Conservation (phyloP, 2,888 invertebrate genomes). For the Acrobasis consociella region DNA sequence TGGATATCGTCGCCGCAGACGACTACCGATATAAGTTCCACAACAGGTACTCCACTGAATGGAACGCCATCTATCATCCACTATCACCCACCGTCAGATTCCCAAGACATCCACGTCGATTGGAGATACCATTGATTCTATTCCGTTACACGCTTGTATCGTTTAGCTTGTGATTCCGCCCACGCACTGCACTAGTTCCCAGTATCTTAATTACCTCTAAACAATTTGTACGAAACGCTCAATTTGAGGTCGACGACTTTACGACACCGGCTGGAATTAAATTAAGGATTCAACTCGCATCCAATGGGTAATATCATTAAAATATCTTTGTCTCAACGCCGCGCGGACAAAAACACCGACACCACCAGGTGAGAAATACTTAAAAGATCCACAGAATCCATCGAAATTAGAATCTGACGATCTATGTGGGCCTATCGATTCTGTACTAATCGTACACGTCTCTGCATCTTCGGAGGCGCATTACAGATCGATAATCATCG, state of each 20-base stretch:
- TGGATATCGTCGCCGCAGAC: slow-evolving; percentile 99
- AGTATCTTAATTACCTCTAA: slow-evolving; percentile 72
- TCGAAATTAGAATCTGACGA: slow-evolving; percentile 49
- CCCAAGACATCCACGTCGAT: slow-evolving; percentile 64
- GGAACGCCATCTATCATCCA: slow-evolving; percentile 19
- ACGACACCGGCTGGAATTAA: slow-evolving; percentile 62
- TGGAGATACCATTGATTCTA: slow-evolving; percentile 63
- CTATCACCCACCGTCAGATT: slow-evolving; percentile 38
- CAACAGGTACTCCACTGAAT: slow-evolving; percentile 86
- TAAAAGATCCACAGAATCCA: slow-evolving; percentile 51
- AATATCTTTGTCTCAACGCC: slow-evolving; percentile 80
- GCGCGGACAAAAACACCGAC: slow-evolving; percentile 71
- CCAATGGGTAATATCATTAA: slow-evolving; percentile 80
- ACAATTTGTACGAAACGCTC: slow-evolving; percentile 76
- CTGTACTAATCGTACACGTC: slow-evolving; percentile 38
- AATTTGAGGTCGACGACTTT: slow-evolving; percentile 79
- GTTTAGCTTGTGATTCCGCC: slow-evolving; percentile 78
- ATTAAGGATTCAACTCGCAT: slow-evolving; percentile 80
- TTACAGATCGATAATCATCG: slow-evolving; percentile 64
- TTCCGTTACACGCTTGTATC: slow-evolving; percentile 69
- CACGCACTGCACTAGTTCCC: slow-evolving; percentile 77
- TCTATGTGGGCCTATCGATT: slow-evolving; percentile 10
- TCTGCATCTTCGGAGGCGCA: slow-evolving; percentile 48
- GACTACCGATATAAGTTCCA: slow-evolving; percentile 99
- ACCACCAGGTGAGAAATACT: slow-evolving; percentile 77